Percentiles rank a stretch among this genome's conserved stretches.
Evolutionary conservation across 2,797 vertebrate genomes (phyloP).

Genomic region (Phataginus tetradactyla): DNA sequence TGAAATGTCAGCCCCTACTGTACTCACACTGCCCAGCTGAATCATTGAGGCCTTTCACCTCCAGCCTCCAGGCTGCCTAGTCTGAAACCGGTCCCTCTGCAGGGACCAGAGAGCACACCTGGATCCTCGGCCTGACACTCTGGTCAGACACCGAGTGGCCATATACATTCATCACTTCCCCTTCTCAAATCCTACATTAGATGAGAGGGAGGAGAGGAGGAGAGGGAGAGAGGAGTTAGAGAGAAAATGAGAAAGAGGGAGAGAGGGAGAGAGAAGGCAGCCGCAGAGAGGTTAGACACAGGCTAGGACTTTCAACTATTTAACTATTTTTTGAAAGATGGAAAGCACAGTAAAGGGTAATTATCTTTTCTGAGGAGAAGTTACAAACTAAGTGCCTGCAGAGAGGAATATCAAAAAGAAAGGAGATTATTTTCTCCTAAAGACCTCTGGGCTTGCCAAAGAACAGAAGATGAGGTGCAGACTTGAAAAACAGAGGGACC

Average conservation of each 20-base stretch:
- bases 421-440: background rate
- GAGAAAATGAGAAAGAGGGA: background rate
- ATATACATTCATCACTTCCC: background rate
- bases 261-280: background rate
- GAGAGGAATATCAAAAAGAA: background rate
- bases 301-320: background rate
- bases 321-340: background rate
- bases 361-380: background rate
- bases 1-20: background rate
- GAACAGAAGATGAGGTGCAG: background rate
- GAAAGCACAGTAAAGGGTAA: background rate
- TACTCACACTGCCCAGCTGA: background rate
- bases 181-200: background rate
- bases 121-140: background rate
- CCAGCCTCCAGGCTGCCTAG: background rate
- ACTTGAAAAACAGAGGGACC: background rate
- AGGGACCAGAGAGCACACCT: background rate
- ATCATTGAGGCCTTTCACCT: background rate
- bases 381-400: background rate
- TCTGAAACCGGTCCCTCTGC: background rate
- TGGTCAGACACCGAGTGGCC: background rate
- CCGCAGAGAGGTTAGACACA: background rate
- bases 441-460: background rate
- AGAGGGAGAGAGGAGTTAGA: background rate
- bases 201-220: background rate